Base-by-base conservation (phyloP, 2,797 vertebrate species). In the Heliangelus exortis region DNA sequence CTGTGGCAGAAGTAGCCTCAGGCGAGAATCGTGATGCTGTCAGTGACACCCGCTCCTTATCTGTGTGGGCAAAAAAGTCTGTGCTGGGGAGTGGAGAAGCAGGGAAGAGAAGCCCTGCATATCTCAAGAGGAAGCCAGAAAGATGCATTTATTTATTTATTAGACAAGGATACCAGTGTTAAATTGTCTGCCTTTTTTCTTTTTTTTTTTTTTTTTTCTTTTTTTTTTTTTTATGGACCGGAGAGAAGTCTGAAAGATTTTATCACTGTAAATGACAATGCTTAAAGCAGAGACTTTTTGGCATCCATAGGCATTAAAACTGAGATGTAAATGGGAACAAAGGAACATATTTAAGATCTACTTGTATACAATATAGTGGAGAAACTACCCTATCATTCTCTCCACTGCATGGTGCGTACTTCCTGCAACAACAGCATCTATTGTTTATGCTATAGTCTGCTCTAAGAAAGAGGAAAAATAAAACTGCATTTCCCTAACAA, bases 271-370 rank as follows among this genome's bases (percentile, higher is more conserved):
- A 93, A 92, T 89, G 89, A 31, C 62, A 89, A 41, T 93, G 23
- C 7, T 87, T 75, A 88, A 95, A 41, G 69, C 31, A 92, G 29
- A 95, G 10, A 83, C 18, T n/a, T 91, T 79, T 86, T 78, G 84
- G 17, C 31, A 83, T 33, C 43, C 23, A 39, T 88, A 87, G 76
- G 69, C 36, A 83, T 87, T 85, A 92, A 84, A 91, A 34, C 18
- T 78, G 51, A 84, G 11, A 88, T 68, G 47, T 66, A 95, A 86
- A 77, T 59, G n/a, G 34, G 16, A 95, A 87, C 3, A 36, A 36
- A 36, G 10, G 34, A 36, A 36, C 34, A 36, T 36, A 36, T 36
- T 36, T 36, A 36, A 36, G 34, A 36, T 36, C 34, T n/a, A 61
- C 48, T 66, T 58, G 41, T 43, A 63, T 83, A 41, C 12, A 88